Evolutionary conservation across 2,113 vertebrate genomes (phyloP).

Genomic region (Piprites chloris): DNA sequence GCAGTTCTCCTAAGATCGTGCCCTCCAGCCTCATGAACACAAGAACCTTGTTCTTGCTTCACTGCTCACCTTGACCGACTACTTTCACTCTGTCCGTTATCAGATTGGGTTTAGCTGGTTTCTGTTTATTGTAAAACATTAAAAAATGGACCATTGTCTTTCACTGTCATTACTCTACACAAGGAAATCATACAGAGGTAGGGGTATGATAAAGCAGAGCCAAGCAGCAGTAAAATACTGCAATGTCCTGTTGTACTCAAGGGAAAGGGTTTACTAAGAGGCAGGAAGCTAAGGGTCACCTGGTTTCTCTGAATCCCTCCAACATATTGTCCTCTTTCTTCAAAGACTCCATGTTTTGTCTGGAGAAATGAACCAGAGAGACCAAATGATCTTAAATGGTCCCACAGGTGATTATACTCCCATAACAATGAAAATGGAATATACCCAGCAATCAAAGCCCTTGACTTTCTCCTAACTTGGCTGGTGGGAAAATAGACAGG

Average conservation of each 20-base stretch:
- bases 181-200: neutral
- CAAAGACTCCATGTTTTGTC: neutral
- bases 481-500: neutral
- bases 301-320: neutral
- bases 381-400: neutral
- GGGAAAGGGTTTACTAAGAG: neutral
- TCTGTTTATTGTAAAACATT: neutral
- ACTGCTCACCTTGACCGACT: neutral
- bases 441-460: neutral
- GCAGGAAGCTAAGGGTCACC: neutral
- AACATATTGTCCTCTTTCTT: neutral
- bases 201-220: neutral
- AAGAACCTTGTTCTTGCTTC: neutral
- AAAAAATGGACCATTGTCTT: neutral
- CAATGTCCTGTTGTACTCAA: neutral
- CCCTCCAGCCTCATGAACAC: neutral
- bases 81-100: neutral
- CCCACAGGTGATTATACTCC: neutral
- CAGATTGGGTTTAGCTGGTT: neutral
- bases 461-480: neutral
- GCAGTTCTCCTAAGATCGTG: neutral
- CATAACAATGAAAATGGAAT: neutral
- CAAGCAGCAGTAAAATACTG: neutral
- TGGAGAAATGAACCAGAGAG: neutral
- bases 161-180: neutral